phyloP scores from a whole-genome alignment of 2,113 vertebrate genomes.

The Pampusana beccarii region DNA sequence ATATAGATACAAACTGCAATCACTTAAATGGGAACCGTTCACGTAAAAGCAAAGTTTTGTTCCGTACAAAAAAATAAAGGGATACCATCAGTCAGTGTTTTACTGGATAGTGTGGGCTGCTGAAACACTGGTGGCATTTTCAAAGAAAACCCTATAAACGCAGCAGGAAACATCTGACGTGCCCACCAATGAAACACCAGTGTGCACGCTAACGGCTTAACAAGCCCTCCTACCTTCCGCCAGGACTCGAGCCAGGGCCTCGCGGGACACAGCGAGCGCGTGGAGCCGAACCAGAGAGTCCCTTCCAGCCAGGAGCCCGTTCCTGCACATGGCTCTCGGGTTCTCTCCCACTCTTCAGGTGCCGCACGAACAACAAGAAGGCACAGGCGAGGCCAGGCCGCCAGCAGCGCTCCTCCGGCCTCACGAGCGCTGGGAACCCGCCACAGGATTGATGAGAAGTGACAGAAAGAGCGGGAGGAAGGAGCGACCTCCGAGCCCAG shows the following conservation, averaged over 20 bases:
- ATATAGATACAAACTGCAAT: fast-evolving
- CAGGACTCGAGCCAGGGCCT: not conserved
- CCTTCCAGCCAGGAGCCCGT: fast-evolving
- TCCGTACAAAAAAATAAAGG: not conserved
- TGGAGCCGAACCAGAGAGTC: fast-evolving
- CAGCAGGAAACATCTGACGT: fast-evolving
- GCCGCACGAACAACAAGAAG: not conserved
- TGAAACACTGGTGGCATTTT: too few relatives aligned
- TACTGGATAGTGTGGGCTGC: not conserved
- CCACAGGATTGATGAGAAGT: fast-evolving
- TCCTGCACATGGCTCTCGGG: fast-evolving
- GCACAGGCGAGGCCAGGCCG: fast-evolving
- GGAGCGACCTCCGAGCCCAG: too few relatives aligned
- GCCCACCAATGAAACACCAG: fast-evolving
- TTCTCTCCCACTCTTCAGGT: not conserved
- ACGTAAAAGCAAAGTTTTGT: not conserved
- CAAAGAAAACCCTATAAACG: too few relatives aligned
- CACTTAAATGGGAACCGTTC: too few relatives aligned
- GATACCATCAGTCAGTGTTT: fast-evolving
- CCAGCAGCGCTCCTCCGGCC: fast-evolving
- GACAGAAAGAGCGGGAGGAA: fast-evolving
- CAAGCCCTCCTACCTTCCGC: not conserved
- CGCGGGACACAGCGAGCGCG: fast-evolving
- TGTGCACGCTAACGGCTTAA: fast-evolving
- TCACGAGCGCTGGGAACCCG: too few relatives aligned